These are phyloP conservation scores for Scalopus aquaticus DNA, from an alignment of 2,113 vertebrate species.

Conservation along the genomic window DNA sequence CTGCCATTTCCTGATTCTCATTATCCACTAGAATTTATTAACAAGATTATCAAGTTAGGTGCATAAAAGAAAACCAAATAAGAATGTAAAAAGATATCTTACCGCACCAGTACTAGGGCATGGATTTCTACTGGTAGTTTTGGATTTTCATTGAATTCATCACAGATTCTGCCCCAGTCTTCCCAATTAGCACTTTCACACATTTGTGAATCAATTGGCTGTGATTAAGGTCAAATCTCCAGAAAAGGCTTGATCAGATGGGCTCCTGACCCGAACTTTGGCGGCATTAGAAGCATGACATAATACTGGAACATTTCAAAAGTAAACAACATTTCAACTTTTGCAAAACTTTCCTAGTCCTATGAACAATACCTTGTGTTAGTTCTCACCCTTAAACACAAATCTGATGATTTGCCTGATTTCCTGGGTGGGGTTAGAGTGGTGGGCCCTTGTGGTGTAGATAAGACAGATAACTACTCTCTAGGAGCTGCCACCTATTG, in stretches of 20 bases:
- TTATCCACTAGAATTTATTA: conserved; percentile 51
- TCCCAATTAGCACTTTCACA: background rate
- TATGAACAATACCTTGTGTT: background rate
- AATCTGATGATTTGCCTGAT: background rate
- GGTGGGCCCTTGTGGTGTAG: background rate
- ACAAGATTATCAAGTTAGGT: conserved; percentile 20
- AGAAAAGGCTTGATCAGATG: background rate
- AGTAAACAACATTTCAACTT: background rate
- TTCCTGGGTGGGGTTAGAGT: background rate
- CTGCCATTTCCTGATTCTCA: conserved; percentile 37
- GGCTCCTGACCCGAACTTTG: background rate
- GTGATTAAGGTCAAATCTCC: background rate
- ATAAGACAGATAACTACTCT: background rate
- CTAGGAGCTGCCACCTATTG: background rate
- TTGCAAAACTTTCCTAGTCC: background rate
- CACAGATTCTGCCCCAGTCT: background rate
- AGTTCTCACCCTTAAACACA: background rate
- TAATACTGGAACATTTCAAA: background rate
- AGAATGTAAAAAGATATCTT: background rate
- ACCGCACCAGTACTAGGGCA: background rate
- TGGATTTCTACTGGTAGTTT: background rate
- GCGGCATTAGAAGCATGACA: background rate
- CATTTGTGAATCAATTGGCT: background rate
- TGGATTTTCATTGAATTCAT: background rate
- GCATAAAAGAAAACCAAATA: conserved; percentile 39